A percentile compares a stretch with the other conserved stretches of the same genome.
Conservation (phyloP, 2,113 vertebrate species). For the Eonycteris spelaea region DNA sequence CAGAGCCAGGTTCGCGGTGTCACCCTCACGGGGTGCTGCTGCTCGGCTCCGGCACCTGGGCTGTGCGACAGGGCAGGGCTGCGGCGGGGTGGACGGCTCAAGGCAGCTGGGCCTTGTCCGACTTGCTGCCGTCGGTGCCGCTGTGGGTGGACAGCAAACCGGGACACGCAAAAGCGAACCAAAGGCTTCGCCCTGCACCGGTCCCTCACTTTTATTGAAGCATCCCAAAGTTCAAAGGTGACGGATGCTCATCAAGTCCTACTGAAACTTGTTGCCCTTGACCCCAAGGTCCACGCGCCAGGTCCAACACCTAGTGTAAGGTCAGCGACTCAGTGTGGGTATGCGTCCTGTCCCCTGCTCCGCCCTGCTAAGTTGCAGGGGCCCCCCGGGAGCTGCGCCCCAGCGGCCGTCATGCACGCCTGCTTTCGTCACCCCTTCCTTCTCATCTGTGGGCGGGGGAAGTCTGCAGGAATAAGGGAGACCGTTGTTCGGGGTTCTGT, state of each 20-base stretch:
- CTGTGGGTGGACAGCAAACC: fast-evolving
- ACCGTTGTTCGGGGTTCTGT: not conserved
- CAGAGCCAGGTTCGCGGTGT: not conserved
- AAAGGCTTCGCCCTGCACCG: not conserved
- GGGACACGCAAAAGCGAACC: not conserved
- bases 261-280: too few relatives aligned
- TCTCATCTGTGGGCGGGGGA: too few relatives aligned
- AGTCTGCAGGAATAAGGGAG: not conserved
- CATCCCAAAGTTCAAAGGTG: not conserved
- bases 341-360: fast-evolving
- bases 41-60: not conserved
- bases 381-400: not conserved
- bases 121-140: too few relatives aligned
- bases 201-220: not conserved
- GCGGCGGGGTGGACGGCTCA: not conserved
- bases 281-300: not conserved
- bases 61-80: not conserved
- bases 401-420: not conserved
- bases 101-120: fast-evolving
- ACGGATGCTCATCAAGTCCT: not conserved
- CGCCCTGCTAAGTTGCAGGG: too few relatives aligned
- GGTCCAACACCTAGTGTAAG: not conserved
- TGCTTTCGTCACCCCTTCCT: not conserved
- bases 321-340: fast-evolving
- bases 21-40: not conserved